Conservation (phyloP, 2,113 vertebrate genomes). For the Loxodonta africana region DNA sequence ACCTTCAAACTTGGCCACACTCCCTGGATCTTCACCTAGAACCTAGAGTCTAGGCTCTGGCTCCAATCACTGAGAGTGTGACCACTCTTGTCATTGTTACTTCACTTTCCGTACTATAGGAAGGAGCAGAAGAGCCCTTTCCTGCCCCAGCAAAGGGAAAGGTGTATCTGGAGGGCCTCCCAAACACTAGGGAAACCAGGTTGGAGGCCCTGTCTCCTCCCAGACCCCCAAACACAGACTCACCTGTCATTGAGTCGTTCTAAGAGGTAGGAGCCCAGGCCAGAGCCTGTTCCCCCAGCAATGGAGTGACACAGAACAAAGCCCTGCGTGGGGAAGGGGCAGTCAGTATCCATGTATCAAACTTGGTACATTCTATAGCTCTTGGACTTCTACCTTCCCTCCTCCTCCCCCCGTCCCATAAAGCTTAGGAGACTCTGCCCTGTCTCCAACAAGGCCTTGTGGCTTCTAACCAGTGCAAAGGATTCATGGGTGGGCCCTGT, state of each 20-base stretch:
- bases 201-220: not conserved
- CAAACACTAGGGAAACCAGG: constrained; percentile 3
- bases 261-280: constrained; percentile 97
- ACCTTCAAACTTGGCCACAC: not conserved
- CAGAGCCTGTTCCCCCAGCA: constrained; percentile 97
- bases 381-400: not conserved
- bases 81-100: not conserved
- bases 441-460: not conserved
- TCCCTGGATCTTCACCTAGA: not conserved
- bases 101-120: not conserved
- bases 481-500: not conserved
- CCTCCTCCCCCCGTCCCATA: not conserved
- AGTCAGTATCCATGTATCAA: not conserved
- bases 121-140: not conserved
- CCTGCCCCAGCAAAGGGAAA: not conserved
- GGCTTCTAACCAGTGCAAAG: not conserved
- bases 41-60: not conserved
- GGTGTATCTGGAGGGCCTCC: not conserved
- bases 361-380: not conserved
- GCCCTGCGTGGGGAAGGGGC: constrained; percentile 88
- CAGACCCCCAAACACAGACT: not conserved
- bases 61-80: not conserved
- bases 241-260: constrained; percentile 99
- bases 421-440: not conserved
- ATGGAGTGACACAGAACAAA: constrained; percentile 99